Base-by-base conservation (phyloP, 2,113 vertebrate genomes). In the Petromus typicus region DNA sequence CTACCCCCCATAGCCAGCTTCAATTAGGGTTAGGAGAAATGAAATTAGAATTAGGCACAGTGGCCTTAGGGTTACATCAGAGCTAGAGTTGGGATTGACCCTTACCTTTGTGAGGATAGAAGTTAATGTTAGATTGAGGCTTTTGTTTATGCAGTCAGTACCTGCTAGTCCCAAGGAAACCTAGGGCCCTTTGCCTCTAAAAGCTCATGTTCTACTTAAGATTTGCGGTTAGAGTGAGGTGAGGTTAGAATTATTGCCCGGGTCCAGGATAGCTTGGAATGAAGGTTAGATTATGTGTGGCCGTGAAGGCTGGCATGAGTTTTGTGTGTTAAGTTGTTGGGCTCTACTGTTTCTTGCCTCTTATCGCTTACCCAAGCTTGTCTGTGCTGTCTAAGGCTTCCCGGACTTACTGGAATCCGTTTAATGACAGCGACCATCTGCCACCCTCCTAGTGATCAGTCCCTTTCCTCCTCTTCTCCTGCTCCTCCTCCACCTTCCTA, bases 391-490 rank as follows among this genome's bases (percentile, higher is more conserved):
- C 92, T 84, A 34, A 89, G 90, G 73, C 94, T 81, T 95, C 83
- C 64, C 22, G 59, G 96, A 85, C 83, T 91, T 84, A 83, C 80
- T 93, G 95, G 91, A 96, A 97, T 97, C 92, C 83, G 5, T 88
- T 95, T 96, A 97, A 81, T 94, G 96, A 96, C 94, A 96, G 86
- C 40, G 20, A n/a, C 95, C 97, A 95, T 96, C 96, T 95, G 94
- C 71, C 90, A 66, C 54, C 75, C 57, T 95, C 71, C 81, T 76
- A 43, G 90, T 25, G 67, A 59, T 82, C 76, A 81, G 63, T n/a
- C 75, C 78, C 27, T 43, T 86, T 73, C 75, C 54, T 63, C 90
- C 85, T 20, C 76, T 61, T 86, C 64, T 3, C 17, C 51, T 10
- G 37, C 51, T 43, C 56, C 87, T 87, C 81, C 84, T 75, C 59